Conservation (phyloP, 1,140 invertebrate species). For the Lepidurus couesii region DNA sequence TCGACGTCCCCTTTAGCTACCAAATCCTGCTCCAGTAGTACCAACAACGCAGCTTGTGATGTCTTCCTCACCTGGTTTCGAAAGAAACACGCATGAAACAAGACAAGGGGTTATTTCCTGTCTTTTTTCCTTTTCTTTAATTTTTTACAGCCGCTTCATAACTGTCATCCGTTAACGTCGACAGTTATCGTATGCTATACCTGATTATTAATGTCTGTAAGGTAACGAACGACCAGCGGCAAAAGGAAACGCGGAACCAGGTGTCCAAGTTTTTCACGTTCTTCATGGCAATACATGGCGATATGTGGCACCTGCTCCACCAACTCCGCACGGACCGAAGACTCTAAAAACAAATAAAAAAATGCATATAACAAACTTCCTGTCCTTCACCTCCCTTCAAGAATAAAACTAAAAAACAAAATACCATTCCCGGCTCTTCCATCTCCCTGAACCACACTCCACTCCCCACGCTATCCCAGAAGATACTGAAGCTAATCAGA, state of each 20-base stretch:
- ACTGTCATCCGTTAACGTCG: constrained; percentile 11
- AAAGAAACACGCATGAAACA: constrained; percentile 36
- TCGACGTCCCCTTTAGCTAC: constrained; percentile 55
- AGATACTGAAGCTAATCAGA: neutral
- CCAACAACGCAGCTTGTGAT: constrained; percentile 55
- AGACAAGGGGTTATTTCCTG: constrained; percentile 24
- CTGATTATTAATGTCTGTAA: constrained; percentile 56
- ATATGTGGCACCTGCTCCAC: constrained; percentile 60
- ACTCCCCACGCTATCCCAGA: no score
- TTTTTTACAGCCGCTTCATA: constrained; percentile 15
- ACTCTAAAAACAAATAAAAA: constrained; percentile 49
- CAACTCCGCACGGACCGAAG: constrained; percentile 53
- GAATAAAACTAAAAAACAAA: no score
- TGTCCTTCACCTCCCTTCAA: neutral
- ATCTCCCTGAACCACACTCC: no score
- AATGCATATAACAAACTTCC: neutral
- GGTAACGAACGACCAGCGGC: constrained; percentile 55
- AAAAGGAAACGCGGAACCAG: constrained; percentile 52
- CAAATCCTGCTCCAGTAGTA: constrained; percentile 56
- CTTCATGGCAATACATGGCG: constrained; percentile 55
- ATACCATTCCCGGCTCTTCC: no score
- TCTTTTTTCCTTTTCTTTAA: neutral
- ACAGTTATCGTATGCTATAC: constrained; percentile 43
- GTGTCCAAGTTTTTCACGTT: constrained; percentile 42
- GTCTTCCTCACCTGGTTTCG: constrained; percentile 55